Conservation (phyloP, 2,113 vertebrate genomes). For the Chionis minor region DNA sequence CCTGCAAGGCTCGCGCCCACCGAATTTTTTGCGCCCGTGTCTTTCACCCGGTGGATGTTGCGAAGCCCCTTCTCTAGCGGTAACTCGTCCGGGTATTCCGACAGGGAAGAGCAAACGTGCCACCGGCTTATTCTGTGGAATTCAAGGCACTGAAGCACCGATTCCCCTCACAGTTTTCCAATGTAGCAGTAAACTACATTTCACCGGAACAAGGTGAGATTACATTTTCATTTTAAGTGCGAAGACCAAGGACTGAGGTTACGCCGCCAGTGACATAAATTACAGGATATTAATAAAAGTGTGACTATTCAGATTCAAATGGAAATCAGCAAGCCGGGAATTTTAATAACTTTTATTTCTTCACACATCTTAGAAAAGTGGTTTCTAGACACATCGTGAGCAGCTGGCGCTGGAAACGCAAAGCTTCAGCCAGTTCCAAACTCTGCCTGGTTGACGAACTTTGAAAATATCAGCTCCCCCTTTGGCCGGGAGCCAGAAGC, state of each 20-base stretch:
- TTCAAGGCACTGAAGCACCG: background rate
- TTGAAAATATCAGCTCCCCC: conserved; percentile 5
- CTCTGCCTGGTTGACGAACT: background rate
- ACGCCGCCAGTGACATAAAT: background rate
- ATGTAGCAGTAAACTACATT: background rate
- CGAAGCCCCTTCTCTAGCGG: background rate
- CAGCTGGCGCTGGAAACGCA: conserved; percentile 27
- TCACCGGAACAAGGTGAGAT: conserved; percentile 28
- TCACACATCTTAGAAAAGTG: conserved; percentile 46
- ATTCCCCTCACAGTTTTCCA: background rate
- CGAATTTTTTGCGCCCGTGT: background rate
- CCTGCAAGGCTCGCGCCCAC: background rate
- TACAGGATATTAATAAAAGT: conserved; percentile 29
- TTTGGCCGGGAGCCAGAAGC: conserved; percentile 18
- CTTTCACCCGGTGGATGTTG: background rate
- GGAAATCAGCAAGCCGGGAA: conserved; percentile 29
- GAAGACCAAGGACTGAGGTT: conserved; percentile 15
- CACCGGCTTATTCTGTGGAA: background rate
- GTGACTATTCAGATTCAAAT: conserved; percentile 55
- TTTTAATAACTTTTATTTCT: conserved; percentile 62
- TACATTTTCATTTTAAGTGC: conserved; percentile 21
- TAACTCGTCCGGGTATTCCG: background rate
- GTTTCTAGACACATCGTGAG: conserved; percentile 25
- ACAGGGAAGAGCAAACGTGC: background rate
- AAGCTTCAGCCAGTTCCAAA: conserved; percentile 19